Base-by-base conservation (phyloP, 2,113 vertebrate genomes). In the Heteronetta atricapilla region DNA sequence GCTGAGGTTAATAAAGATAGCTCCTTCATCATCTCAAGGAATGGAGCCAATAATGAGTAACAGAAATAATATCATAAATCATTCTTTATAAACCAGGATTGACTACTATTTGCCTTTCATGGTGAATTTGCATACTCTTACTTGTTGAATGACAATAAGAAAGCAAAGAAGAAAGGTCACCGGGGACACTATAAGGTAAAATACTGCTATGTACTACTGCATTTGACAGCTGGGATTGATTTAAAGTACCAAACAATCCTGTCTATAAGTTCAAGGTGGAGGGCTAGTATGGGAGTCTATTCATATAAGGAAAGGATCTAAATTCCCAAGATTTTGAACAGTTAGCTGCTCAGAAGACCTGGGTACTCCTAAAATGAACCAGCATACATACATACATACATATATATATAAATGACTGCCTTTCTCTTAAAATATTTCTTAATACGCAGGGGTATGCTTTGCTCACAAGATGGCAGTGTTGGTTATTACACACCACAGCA, bases 401-500 rank as follows among this genome's bases (percentile, higher is more conserved):
- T 42, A 6, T 13, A 13, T 2, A 1, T 0, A 4, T 4, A 38
- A 25, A 13, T 6, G 4, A 23, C 25, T 6, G 42, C 42, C 36
- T 0, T 8, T 20, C n/a, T 83, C 28, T 28, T 48, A 44, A 21
- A 22, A 1, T 29, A 48, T 17, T 5, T 0, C 2, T 1, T 38
- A 38, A 1, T 11, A 29, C 58, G 93, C 48, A 94, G 81, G 58
- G 73, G 12, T 31, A 55, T 48, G 56, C 23, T 89, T 52, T 74
- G 58, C 93, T 95, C 96, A 92, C 94, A 73, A 76, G 96, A 95
- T 97, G 96, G 95, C 96, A 96, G 86, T 96, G 93, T 97, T 97
- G 96, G 2, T 94, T 92, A 56, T 9, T 21, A 46, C 74, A 82
- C 90, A 26, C 48, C 44, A 50, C 28, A 0, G 11, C 14, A 8